Conservation (phyloP, 2,888 invertebrate species). For the Atrina japonica region DNA sequence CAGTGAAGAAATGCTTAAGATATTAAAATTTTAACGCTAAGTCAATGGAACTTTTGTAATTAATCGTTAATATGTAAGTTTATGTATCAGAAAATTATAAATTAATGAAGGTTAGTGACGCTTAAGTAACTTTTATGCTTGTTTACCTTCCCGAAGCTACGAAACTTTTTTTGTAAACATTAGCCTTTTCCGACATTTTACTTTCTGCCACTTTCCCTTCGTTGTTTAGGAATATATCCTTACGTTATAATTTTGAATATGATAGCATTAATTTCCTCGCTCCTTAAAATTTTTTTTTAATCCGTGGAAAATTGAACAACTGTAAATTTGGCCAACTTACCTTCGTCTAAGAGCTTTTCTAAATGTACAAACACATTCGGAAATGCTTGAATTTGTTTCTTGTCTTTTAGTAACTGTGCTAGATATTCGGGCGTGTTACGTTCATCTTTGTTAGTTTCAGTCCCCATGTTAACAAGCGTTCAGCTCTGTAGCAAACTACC, state of each 20-base stretch:
- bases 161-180: too few relatives aligned
- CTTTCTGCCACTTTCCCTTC: too few relatives aligned
- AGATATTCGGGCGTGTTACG: slow-evolving; percentile 91
- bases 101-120: too few relatives aligned
- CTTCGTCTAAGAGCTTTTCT: slow-evolving; percentile 99
- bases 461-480: slow-evolving; percentile 77
- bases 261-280: neutral
- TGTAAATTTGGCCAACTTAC: slow-evolving; percentile 84
- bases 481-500: slow-evolving; percentile 73
- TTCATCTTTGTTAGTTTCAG: slow-evolving; percentile 78
- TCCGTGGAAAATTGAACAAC: neutral
- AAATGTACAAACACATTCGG: slow-evolving; percentile 99
- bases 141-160: too few relatives aligned
- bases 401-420: slow-evolving; percentile 99
- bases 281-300: neutral
- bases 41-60: too few relatives aligned
- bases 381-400: slow-evolving; percentile 99
- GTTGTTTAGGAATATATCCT: too few relatives aligned
- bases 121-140: too few relatives aligned
- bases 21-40: too few relatives aligned
- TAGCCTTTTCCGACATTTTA: too few relatives aligned
- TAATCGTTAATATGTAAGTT: too few relatives aligned
- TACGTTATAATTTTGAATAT: neutral
- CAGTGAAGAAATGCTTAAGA: too few relatives aligned
- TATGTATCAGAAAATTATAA: too few relatives aligned